phyloP scores from a whole-genome alignment of 2,888 invertebrate genomes.

The Linhomoeus sp. region DNA sequence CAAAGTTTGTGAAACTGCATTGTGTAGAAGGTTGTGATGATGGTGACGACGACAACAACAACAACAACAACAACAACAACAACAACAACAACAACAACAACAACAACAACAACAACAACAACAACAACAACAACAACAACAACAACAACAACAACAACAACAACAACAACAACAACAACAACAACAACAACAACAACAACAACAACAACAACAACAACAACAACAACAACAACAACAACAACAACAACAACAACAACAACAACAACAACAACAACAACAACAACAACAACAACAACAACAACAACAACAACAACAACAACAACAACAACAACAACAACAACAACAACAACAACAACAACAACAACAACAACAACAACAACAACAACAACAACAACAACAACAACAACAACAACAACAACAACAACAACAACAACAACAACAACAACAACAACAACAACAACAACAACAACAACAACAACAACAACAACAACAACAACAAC shows the following conservation, averaged over 20 bases:
- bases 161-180: conserved; percentile 1
- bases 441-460: conserved; percentile 1
- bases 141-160: too few species aligned
- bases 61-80: too few species aligned
- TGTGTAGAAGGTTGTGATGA: too few species aligned
- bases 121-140: too few species aligned
- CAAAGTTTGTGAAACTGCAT: too few species aligned
- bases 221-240: conserved; percentile 1
- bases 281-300: background rate
- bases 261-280: background rate
- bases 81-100: too few species aligned
- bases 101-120: too few species aligned
- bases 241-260: conserved; percentile 1
- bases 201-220: conserved; percentile 1
- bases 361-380: conserved; percentile 1
- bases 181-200: conserved; percentile 1
- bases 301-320: background rate
- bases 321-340: background rate
- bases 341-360: background rate
- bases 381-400: conserved; percentile 1
- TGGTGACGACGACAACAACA: too few species aligned
- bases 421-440: conserved; percentile 1
- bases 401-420: conserved; percentile 1
- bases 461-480: conserved; percentile 1
- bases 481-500: conserved; percentile 1